Conservation (phyloP, 2,888 invertebrate species). For the Rotaria socialis region DNA sequence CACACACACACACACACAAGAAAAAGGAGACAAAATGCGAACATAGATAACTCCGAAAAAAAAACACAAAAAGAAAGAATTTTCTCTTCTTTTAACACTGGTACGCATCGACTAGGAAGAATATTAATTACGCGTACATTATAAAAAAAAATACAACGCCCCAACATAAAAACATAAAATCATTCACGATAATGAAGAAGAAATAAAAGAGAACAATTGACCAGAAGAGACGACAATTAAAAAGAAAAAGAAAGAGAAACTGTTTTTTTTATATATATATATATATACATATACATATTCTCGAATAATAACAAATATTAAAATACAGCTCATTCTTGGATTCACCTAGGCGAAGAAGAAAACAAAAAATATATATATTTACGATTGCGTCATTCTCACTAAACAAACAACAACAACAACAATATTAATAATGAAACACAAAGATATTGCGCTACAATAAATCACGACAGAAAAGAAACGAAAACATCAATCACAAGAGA, state of each 20-base stretch:
- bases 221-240: not conserved
- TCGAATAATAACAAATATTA: too few relatives aligned
- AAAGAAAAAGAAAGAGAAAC: too few relatives aligned
- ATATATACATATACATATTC: too few relatives aligned
- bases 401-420: slow-evolving; percentile 3
- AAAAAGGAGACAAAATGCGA: not conserved
- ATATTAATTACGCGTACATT: not conserved
- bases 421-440: not conserved
- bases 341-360: not conserved
- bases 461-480: not conserved
- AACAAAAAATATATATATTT: not conserved
- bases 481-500: slow-evolving; percentile 22
- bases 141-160: not conserved
- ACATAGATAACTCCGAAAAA: not conserved
- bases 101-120: not conserved
- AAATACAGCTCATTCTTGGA: not conserved
- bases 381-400: not conserved
- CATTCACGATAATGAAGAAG: not conserved
- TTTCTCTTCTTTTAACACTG: not conserved
- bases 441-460: not conserved
- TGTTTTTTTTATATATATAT: too few relatives aligned
- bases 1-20: not conserved
- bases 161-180: not conserved
- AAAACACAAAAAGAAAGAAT: too few relatives aligned
- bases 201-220: not conserved